Evolutionary conservation across 2,888 invertebrate genomes (phyloP), one percentile per base, ranked within the genome.

Genomic region (Drosophila kambysellisi): DNA sequence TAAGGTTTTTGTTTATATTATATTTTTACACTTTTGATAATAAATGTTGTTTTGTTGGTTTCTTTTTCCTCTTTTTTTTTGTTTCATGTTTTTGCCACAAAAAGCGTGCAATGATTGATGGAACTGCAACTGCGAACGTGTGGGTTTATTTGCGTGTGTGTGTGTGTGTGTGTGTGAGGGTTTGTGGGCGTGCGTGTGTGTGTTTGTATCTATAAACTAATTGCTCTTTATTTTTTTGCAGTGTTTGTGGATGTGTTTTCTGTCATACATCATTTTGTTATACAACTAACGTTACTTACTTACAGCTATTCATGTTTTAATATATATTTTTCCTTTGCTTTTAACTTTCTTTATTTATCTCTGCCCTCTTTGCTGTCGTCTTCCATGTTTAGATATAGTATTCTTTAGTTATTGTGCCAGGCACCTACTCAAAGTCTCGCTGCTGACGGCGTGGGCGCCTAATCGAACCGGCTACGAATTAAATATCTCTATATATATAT

Each of bases 391-490:
- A 60, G 60, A 71, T 79, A 65, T 78, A 76, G 69, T 76, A 61
- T 64, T 70, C 48, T 79, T 72, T 86, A 86, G 87, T 83, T 81
- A 73, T 69, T 81, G 83, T 83, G 83, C 83, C 83, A 71, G 82
- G 83, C 83, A 83, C 83, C 82, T 78, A 84, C 71, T 82, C 66
- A 74, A 72, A 76, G 63, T 70, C 43, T 54, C 61, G 56, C 53
- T 43, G 56, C 53, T 43, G 63, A 39, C 51, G 62, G 50, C 50
- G 76, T 74, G 74, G 69, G 70, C 70, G 60, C 50, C 71, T 43
- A 60, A 61, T 43, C 58, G 46, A 72, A 67, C 72, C 64, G 80
- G 67, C 81, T 59, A 67, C 52, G 65, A 68, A 68, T 76, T 76
- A 60, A 60, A 80, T 76, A 68, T 60, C 39, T 35, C 51, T 39